Evolutionary conservation across 2,113 vertebrate species (phyloP).

Genomic region (Rhagologus leucostigma): DNA sequence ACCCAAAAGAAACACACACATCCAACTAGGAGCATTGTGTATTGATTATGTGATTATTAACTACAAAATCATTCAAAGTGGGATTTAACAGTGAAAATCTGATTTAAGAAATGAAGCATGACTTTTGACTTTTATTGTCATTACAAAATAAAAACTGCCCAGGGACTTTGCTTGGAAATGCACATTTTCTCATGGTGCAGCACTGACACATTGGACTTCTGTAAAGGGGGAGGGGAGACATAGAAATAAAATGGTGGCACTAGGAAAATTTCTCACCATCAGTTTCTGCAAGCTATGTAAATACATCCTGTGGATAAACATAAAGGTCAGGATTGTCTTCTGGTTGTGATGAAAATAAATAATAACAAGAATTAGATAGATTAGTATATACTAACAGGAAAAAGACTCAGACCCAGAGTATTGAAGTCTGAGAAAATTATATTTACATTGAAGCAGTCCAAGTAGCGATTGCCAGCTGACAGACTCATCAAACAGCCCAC

Average conservation of each 20-base stretch:
- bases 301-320: not conserved
- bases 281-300: not conserved
- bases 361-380: not conserved
- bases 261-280: not conserved
- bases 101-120: not conserved
- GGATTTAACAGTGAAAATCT: not conserved
- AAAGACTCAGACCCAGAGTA: not conserved
- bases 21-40: not conserved
- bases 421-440: slow-evolving; percentile 1
- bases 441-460: slow-evolving; percentile 39
- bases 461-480: slow-evolving; percentile 10
- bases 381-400: not conserved
- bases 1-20: not conserved
- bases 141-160: not conserved
- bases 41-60: not conserved
- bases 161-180: not conserved
- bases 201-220: not conserved
- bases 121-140: not conserved
- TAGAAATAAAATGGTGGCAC: not conserved
- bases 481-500: slow-evolving; percentile 56
- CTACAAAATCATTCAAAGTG: not conserved
- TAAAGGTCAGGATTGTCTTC: not conserved
- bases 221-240: not conserved
- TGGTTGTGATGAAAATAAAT: not conserved
- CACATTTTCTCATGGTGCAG: not conserved